Conservation (phyloP, 1,140 invertebrate genomes). For the Drosophila willistoni region DNA sequence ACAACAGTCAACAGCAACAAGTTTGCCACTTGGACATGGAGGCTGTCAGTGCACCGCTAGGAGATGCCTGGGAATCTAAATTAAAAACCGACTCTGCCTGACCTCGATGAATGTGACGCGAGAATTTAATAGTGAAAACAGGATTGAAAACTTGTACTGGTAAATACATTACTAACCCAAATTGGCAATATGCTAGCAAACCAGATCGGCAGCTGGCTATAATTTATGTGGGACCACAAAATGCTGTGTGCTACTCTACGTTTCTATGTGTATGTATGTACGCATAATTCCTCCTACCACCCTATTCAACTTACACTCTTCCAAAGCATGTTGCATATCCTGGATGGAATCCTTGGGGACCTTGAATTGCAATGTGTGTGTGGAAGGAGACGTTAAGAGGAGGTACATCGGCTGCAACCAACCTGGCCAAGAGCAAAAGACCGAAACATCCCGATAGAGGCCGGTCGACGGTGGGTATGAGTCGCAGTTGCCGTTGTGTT, state of each 20-base stretch:
- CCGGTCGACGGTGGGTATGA: constrained; percentile 10
- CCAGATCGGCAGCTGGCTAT: constrained; percentile 35
- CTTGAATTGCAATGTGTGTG: constrained; percentile 91
- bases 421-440: constrained; percentile 3
- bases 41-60: constrained; percentile 73
- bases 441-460: constrained; percentile 23
- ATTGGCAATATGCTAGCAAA: constrained; percentile 52
- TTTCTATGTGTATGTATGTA: not conserved
- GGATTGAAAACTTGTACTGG: constrained; percentile 66
- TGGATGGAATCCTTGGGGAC: constrained; percentile 88
- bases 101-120: constrained; percentile 59
- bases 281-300: no score
- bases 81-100: constrained; percentile 34
- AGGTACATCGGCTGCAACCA: constrained; percentile 33
- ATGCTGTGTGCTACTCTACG: not conserved
- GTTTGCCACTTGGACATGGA: constrained; percentile 31
- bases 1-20: constrained; percentile 29
- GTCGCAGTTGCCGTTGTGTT: constrained; percentile 19
- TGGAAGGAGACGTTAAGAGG: constrained; percentile 69
- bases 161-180: constrained; percentile 76
- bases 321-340: constrained; percentile 87
- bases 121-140: constrained; percentile 78
- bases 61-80: constrained; percentile 18
- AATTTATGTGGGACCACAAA: constrained; percentile 16
- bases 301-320: constrained; percentile 83